Conservation (phyloP, 2,888 invertebrate genomes). For the Calliphora vomitoria region DNA sequence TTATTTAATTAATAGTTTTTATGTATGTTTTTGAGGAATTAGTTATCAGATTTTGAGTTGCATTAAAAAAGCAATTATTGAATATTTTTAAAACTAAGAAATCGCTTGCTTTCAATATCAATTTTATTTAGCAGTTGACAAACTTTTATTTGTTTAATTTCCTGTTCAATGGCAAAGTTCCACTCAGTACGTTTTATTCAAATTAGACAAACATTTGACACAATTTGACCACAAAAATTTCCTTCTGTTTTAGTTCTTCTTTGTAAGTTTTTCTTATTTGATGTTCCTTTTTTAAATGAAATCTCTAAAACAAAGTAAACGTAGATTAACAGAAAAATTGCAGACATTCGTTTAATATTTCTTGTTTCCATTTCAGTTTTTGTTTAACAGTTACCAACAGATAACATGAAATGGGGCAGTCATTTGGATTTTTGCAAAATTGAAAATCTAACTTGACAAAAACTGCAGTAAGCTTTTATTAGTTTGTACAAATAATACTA, state of each 20-base stretch:
- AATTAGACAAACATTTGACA: slow-evolving; percentile 60
- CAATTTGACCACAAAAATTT: slow-evolving; percentile 66
- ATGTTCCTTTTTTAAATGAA: slow-evolving; percentile 20
- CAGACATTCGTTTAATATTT: slow-evolving; percentile 28
- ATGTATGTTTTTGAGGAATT: no score
- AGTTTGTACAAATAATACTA: slow-evolving; percentile 14
- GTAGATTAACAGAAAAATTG: slow-evolving; percentile 32
- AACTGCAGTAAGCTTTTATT: slow-evolving; percentile 59
- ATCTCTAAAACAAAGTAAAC: slow-evolving; percentile 18
- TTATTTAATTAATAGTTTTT: no score
- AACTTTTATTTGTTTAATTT: slow-evolving; percentile 61
- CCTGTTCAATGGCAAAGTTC: slow-evolving; percentile 50
- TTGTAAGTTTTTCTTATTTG: no score
- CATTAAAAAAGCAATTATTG: no score
- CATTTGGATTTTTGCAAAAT: slow-evolving; percentile 10
- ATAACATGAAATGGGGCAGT: slow-evolving; percentile 37
- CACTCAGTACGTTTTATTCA: slow-evolving; percentile 29
- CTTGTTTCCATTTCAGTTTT: slow-evolving; percentile 22
- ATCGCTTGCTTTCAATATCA: slow-evolving; percentile 3
- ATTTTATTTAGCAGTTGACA: slow-evolving; percentile 22
- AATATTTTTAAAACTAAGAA: background rate
- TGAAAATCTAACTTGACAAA: slow-evolving; percentile 47
- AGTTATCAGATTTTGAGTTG: no score
- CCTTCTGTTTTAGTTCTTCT: slow-evolving; percentile 39
- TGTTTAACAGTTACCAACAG: slow-evolving; percentile 47